phyloP scores from a whole-genome alignment of 2,113 vertebrate species.

The Amazona vittata region DNA sequence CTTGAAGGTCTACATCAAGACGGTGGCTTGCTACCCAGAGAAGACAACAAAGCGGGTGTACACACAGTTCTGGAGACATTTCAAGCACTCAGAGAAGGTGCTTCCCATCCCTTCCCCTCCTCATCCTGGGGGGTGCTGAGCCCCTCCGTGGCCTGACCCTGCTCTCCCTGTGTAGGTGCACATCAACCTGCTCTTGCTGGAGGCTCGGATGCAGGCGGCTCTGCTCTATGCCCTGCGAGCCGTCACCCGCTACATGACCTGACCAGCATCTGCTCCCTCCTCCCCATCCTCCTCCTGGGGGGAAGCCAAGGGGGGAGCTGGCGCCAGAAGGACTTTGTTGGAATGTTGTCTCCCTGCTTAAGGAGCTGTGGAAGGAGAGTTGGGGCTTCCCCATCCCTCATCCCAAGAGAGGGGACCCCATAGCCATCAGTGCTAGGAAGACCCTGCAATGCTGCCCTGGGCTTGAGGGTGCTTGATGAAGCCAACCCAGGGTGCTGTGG shows the following conservation, averaged over 20 bases:
- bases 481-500: neutral
- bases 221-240: constrained; percentile 91
- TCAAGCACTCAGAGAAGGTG: constrained; percentile 96
- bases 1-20: constrained; percentile 94
- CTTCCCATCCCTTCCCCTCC: neutral
- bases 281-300: neutral
- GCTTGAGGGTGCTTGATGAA: neutral
- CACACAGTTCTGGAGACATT: constrained; percentile 90
- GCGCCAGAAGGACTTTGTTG: neutral
- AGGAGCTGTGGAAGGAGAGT: neutral
- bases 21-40: constrained; percentile 92
- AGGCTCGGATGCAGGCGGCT: constrained; percentile 92
- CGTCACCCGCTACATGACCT: constrained; percentile 83
- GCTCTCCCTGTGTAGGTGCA: constrained; percentile 80
- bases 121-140: neutral
- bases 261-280: constrained; percentile 25
- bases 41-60: constrained; percentile 87
- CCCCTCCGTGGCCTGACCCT: neutral
- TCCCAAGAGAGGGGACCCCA: neutral
- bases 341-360: neutral
- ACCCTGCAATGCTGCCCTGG: neutral
- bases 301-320: neutral
- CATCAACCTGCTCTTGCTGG: constrained; percentile 90
- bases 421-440: neutral
- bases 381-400: neutral